Percentiles rank a stretch among this genome's conserved stretches.
Conservation (phyloP, 30 jellyfish, hydroid and myxozoan species). For the Turritopsis rubra region DNA sequence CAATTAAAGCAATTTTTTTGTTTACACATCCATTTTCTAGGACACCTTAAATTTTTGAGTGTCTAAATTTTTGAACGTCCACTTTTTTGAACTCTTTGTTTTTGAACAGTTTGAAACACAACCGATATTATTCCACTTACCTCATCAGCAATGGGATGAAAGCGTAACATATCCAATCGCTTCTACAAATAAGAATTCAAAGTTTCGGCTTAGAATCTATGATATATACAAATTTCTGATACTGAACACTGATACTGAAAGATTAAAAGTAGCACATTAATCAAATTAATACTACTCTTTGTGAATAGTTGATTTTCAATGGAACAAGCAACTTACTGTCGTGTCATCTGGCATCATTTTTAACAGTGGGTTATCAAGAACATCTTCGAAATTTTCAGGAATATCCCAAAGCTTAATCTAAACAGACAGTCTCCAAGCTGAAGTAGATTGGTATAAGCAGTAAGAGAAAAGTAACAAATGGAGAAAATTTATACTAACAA, state of each 20-base stretch:
- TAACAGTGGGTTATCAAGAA: constrained; percentile 18
- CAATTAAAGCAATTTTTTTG: too few species aligned
- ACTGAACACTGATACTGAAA: background rate
- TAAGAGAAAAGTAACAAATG: too few species aligned
- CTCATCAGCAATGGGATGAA: constrained; percentile 84
- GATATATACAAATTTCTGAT: too few species aligned
- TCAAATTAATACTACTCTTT: background rate
- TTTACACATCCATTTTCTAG: too few species aligned
- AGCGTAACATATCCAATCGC: constrained; percentile 60
- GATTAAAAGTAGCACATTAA: background rate
- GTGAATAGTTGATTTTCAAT: background rate
- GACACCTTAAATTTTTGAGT: too few species aligned
- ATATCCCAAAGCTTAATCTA: constrained; percentile 67
- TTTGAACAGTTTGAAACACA: too few species aligned
- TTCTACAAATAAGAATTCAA: constrained; percentile 30
- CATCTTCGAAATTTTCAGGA: constrained; percentile 56
- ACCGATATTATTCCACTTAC: constrained; percentile 46
- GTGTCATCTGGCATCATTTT: constrained; percentile 22
- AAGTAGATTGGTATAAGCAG: too few species aligned
- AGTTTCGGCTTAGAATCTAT: background rate
- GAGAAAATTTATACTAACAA: constrained; percentile 34
- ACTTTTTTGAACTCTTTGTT: too few species aligned
- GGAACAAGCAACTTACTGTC: constrained; percentile 16
- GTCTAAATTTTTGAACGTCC: too few species aligned
- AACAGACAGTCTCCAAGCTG: too few species aligned